Evolutionary conservation across 92 coral and sea anemone genomes (phyloP).

Genomic region (Actinernus sp.): DNA sequence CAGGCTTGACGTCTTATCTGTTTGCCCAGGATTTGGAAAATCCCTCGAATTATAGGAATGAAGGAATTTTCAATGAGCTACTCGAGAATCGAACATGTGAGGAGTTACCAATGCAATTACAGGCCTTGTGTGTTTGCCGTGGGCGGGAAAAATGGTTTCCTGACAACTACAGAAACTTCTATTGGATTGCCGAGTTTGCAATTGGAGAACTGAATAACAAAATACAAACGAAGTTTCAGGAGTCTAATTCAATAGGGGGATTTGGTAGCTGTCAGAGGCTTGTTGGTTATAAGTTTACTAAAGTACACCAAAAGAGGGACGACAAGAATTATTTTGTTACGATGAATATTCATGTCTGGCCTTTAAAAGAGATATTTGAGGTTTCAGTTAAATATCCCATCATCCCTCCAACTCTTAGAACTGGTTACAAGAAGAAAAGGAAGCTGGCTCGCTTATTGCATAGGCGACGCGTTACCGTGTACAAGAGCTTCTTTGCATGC

Average conservation of each 20-base stretch:
- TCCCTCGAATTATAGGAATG: too few species aligned
- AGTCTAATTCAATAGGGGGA: background rate
- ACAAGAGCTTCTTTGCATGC: constrained; percentile 70
- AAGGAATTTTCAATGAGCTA: constrained; percentile 52
- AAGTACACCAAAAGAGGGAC: constrained; percentile 28
- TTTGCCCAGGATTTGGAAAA: background rate
- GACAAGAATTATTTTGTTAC: constrained; percentile 30
- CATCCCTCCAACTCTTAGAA: constrained; percentile 9
- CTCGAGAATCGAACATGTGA: constrained; percentile 50
- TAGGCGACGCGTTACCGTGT: constrained; percentile 76
- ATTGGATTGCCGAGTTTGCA: constrained; percentile 76
- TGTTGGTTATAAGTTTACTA: constrained; percentile 30
- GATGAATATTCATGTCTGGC: constrained; percentile 37
- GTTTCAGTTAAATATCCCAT: constrained; percentile 46
- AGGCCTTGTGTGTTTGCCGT: constrained; percentile 47
- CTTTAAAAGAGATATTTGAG: constrained; percentile 46
- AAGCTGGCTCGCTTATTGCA: constrained; percentile 34
- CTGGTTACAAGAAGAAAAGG: background rate
- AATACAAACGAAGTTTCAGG: constrained; percentile 24
- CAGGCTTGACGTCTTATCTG: constrained; percentile 34
- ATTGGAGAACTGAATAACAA: constrained; percentile 62
- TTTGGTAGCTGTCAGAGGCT: constrained; percentile 60
- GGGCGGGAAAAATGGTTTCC: constrained; percentile 60
- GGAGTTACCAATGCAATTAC: constrained; percentile 3
- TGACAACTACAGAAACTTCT: constrained; percentile 31